These are phyloP conservation scores for Trichacis sp. DNA, from an alignment of 2,888 invertebrate genomes.

Conservation along the genomic window DNA sequence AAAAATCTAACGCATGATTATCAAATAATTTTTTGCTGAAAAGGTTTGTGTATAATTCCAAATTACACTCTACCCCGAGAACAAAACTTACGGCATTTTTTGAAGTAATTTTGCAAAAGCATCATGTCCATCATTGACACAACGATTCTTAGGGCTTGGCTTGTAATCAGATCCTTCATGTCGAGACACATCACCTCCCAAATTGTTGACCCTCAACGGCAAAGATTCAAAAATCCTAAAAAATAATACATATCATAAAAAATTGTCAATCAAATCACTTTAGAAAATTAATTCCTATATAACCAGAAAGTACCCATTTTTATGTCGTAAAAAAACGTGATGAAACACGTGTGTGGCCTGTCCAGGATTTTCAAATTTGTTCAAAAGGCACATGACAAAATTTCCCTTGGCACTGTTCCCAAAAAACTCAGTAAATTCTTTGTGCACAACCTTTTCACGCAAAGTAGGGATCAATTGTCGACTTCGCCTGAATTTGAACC, in stretches of 20 bases:
- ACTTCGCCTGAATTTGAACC: conserved; percentile 76
- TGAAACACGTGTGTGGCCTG: conserved; percentile 75
- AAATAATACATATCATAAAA: too few relatives aligned
- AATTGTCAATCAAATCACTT: too few relatives aligned
- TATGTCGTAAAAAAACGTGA: conserved; percentile 75
- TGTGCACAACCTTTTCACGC: conserved; percentile 75
- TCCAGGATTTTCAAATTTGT: conserved; percentile 70
- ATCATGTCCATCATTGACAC: conserved; percentile 48
- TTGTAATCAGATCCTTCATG: conserved; percentile 65
- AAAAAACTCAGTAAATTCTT: conserved; percentile 74
- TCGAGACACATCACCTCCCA: conserved; percentile 59
- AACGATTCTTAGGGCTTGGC: conserved; percentile 52
- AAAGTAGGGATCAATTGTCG: conserved; percentile 73
- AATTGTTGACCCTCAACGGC: conserved; percentile 62
- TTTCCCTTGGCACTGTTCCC: conserved; percentile 70
- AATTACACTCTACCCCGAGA: too few relatives aligned
- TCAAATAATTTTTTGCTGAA: too few relatives aligned
- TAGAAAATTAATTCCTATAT: too few relatives aligned
- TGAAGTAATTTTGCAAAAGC: conserved; percentile 54
- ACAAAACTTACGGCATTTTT: conserved; percentile 43
- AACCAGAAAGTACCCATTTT: conserved; percentile 70
- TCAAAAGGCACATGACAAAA: conserved; percentile 76
- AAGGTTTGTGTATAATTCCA: too few relatives aligned
- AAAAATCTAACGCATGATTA: too few relatives aligned
- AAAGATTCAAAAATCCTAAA: conserved; percentile 50